Conservation (phyloP, 2,797 vertebrate species). For the Otolemur crassicaudatus region DNA sequence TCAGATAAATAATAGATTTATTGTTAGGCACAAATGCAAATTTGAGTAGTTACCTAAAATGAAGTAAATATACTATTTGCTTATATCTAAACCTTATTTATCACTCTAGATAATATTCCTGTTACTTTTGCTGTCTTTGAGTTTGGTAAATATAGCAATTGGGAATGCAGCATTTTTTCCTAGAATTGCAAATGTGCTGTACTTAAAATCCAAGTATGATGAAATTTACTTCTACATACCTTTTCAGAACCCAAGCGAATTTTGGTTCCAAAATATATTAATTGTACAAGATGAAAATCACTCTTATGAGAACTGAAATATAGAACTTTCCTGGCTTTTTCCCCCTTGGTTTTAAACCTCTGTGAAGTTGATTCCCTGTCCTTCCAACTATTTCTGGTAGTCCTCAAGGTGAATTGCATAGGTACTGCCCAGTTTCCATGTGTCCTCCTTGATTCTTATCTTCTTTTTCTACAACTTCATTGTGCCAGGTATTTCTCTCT, state of each 20-base stretch:
- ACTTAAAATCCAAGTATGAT: constrained; percentile 27
- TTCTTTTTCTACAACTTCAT: background rate
- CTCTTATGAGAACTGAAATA: background rate
- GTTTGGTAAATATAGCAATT: constrained; percentile 7
- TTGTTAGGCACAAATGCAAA: background rate
- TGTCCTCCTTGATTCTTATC: background rate
- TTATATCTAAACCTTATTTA: background rate
- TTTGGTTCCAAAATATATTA: constrained; percentile 37
- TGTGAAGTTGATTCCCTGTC: background rate
- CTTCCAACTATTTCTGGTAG: background rate
- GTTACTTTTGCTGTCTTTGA: constrained; percentile 18
- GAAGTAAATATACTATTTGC: background rate
- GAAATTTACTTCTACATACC: background rate
- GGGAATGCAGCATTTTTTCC: background rate
- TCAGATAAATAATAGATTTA: background rate
- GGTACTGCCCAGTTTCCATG: background rate
- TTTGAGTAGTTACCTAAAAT: constrained; percentile 10
- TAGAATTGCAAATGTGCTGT: background rate
- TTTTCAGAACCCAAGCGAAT: constrained; percentile 26
- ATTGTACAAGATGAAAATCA: background rate
- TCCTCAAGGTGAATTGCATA: background rate
- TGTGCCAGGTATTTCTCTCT: background rate
- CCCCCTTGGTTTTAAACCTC: background rate
- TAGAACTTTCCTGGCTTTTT: background rate
- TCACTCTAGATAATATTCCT: constrained; percentile 26